These are phyloP conservation scores for Halictus ligatus DNA, from an alignment of 2,888 invertebrate genomes.

Conservation along the genomic window DNA sequence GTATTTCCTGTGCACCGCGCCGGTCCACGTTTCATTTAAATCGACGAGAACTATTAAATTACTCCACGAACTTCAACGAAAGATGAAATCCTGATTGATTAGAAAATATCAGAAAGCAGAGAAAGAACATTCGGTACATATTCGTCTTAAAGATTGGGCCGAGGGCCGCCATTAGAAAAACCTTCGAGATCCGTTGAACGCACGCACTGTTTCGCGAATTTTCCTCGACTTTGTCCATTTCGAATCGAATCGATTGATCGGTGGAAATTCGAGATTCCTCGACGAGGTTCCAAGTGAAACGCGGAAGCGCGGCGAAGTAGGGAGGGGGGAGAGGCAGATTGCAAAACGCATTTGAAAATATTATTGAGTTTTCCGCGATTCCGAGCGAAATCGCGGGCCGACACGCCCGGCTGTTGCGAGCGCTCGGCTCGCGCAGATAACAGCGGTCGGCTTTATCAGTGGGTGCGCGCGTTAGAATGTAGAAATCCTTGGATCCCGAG, in stretches of 20 bases:
- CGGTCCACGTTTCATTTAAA: no score
- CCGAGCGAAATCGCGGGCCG: constrained; percentile 19
- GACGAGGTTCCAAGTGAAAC: constrained; percentile 4
- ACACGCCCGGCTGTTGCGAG: constrained; percentile 13
- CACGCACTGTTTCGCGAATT: no score
- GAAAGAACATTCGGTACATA: no score
- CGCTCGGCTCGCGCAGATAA: constrained; percentile 55
- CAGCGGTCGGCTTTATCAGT: constrained; percentile 66
- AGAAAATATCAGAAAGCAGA: no score
- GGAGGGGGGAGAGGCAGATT: background rate
- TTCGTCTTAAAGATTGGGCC: no score
- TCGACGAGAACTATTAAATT: no score
- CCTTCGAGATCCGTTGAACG: no score
- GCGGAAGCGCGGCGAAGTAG: background rate
- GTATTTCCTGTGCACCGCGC: no score
- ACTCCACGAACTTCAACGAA: no score
- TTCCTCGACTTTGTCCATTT: no score
- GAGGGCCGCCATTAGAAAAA: no score
- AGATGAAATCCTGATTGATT: no score
- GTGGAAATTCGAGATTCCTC: constrained; percentile 4
- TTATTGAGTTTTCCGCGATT: constrained; percentile 11
- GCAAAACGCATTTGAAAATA: constrained; percentile 16
- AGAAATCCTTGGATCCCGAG: constrained; percentile 72
- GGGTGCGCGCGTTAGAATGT: constrained; percentile 70
- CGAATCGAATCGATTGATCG: background rate